These are phyloP conservation scores for Drosophila tani DNA, from an alignment of 1,140 invertebrate species.

Conservation along the genomic window DNA sequence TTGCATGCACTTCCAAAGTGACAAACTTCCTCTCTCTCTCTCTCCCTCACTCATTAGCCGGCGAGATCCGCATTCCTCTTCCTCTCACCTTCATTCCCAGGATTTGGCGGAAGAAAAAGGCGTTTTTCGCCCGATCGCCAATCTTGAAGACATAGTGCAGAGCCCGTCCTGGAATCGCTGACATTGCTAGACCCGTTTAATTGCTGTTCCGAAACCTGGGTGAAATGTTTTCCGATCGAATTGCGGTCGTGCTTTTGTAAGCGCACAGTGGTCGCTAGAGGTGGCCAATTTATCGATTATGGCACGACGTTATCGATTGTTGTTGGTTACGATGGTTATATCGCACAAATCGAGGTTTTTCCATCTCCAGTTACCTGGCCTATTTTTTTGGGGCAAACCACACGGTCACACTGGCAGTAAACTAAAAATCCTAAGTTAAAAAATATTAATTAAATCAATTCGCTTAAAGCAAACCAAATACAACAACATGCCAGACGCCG, in stretches of 20 bases:
- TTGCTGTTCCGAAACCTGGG: neutral
- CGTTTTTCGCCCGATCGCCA: conserved; percentile 92
- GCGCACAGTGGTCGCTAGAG: neutral
- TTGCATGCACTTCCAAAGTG: neutral
- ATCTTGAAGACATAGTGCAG: conserved; percentile 99
- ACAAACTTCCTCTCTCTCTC: neutral
- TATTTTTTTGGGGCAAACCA: neutral
- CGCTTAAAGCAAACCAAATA: neutral
- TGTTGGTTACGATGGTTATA: too few species aligned
- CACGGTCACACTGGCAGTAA: conserved; percentile 4
- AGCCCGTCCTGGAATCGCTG: conserved; percentile 87
- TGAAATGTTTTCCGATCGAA: conserved; percentile 1
- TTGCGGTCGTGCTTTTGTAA: conserved; percentile 2
- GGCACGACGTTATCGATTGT: neutral
- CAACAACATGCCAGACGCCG: conserved; percentile 61
- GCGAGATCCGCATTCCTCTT: neutral
- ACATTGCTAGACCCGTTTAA: conserved; percentile 33
- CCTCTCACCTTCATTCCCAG: conserved; percentile 96
- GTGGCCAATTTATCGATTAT: neutral
- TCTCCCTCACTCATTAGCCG: conserved; percentile 86
- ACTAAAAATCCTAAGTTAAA: neutral
- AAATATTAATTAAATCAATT: neutral
- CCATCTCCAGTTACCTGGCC: neutral
- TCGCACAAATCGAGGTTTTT: too few species aligned
- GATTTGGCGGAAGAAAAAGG: conserved; percentile 94